Conservation (phyloP, 2,113 vertebrate genomes). For the Euleptes europaea region DNA sequence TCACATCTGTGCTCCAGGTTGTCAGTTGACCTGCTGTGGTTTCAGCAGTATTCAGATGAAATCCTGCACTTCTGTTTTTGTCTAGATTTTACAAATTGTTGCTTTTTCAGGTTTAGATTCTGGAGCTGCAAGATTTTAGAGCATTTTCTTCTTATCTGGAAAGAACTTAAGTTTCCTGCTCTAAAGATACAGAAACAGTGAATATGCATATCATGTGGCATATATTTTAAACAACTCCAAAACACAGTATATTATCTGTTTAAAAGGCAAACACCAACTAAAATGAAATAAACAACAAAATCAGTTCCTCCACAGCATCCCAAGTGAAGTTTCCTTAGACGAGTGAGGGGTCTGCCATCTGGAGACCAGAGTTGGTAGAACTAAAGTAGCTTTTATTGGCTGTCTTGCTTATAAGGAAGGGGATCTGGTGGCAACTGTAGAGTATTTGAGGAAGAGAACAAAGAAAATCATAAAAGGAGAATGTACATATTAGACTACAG, state of each 20-base stretch:
- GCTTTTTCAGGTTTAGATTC: not conserved
- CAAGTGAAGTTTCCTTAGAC: slow-evolving; percentile 28
- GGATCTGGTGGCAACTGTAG: not conserved
- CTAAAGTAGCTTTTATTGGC: fast-evolving
- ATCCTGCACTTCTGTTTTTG: not conserved
- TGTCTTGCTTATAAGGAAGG: not conserved
- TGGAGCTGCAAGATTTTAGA: not conserved
- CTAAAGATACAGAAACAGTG: not conserved
- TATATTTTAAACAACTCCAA: not conserved
- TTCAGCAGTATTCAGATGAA: not conserved
- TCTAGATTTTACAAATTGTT: not conserved
- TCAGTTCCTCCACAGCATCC: not conserved
- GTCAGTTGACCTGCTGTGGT: too few species aligned
- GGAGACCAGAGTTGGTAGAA: slow-evolving; percentile 65
- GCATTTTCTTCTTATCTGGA: not conserved
- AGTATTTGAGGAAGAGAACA: not conserved
- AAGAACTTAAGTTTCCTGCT: not conserved
- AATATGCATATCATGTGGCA: not conserved
- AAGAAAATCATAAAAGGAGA: not conserved
- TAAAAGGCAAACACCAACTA: slow-evolving; percentile 23
- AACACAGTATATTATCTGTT: not conserved
- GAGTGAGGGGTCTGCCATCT: slow-evolving; percentile 75
- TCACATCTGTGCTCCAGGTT: too few species aligned
- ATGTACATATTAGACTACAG: not conserved
- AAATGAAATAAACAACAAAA: not conserved